Evolutionary conservation across 2,797 vertebrate species (phyloP).

Genomic region (Rhabdomys pumilio): DNA sequence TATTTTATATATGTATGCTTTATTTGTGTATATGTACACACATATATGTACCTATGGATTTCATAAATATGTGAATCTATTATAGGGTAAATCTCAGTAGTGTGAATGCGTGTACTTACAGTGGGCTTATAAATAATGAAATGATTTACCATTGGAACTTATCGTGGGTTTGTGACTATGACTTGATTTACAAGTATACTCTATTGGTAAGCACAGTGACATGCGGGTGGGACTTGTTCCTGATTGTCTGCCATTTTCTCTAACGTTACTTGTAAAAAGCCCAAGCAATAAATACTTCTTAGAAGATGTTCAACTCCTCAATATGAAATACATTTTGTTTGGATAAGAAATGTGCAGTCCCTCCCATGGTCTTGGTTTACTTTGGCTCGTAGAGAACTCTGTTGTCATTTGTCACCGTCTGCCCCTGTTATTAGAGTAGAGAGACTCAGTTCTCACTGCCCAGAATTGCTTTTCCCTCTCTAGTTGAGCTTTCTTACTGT

Average conservation of each 20-base stretch:
- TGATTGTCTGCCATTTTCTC: slow-evolving; percentile 34
- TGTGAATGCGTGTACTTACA: rapidly evolving
- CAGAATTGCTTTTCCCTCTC: neutral
- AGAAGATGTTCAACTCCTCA: slow-evolving; percentile 21
- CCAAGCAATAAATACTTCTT: neutral
- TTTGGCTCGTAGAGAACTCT: slow-evolving; percentile 1
- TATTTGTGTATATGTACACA: neutral
- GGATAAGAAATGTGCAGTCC: neutral
- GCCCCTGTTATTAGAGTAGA: slow-evolving; percentile 16
- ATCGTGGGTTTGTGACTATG: neutral
- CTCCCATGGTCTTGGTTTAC: neutral
- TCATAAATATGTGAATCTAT: neutral
- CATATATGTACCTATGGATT: neutral
- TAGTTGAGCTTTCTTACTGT: slow-evolving; percentile 19
- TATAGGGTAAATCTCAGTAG: neutral
- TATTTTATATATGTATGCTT: neutral
- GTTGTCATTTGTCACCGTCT: neutral
- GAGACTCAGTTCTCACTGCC: neutral
- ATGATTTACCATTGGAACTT: neutral
- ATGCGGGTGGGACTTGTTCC: neutral
- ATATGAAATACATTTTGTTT: slow-evolving; percentile 26
- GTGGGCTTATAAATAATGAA: neutral
- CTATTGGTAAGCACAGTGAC: neutral
- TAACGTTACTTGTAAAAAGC: slow-evolving; percentile 26
- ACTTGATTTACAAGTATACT: slow-evolving; percentile 2